Base-by-base conservation (phyloP, 2,113 vertebrate genomes). In the Notothenia coriiceps region DNA sequence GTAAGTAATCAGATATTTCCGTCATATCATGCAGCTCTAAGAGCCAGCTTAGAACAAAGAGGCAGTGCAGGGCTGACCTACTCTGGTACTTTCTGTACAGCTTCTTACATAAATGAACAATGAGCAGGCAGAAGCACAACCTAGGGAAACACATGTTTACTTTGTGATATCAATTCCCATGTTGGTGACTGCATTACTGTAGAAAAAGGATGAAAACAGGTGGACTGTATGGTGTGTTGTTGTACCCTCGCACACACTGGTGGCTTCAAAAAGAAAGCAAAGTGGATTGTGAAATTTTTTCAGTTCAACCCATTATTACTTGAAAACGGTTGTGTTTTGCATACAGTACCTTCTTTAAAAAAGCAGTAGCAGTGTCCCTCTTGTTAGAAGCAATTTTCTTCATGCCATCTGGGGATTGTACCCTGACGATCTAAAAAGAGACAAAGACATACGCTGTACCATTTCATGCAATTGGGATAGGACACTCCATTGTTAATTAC, bases 371-470 rank as follows among this genome's bases (percentile, higher is more conserved):
- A 0, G 97, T 97, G 77, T 99, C 98, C 18, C 97, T 93, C 90
- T 99, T 99, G 0, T 96, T 97, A 12, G 97, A 95, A 0, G 94
- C 89, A 80, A 99, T 97, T 74, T 98, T 96, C 90, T 95, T 99
- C 93, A 99, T 97, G 44, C 98, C 98, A 0, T 98, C 96, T 0
- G 98, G 98, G 12, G 98, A 99, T 91, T 99, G 98, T 52, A 99
- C 96, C 0, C 98, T 97, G 83, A 99, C 94, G 56, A 97, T 96
- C 98, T 99, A 80, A 80, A 72, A 6, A 11, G 1, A 7, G 5
- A 79, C 15, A 25, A n/a, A 6, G 11, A 65, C 25, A 57, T 1
- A 2, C 46, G n/a, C 0, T 4, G 9, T 4, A 20, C 11, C 40
- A 61, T 17, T 1, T 12, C 15, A 56, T 29, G 14, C 33, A 18